Conservation (phyloP, 2,113 vertebrate genomes). For the Hepsetus odoe region DNA sequence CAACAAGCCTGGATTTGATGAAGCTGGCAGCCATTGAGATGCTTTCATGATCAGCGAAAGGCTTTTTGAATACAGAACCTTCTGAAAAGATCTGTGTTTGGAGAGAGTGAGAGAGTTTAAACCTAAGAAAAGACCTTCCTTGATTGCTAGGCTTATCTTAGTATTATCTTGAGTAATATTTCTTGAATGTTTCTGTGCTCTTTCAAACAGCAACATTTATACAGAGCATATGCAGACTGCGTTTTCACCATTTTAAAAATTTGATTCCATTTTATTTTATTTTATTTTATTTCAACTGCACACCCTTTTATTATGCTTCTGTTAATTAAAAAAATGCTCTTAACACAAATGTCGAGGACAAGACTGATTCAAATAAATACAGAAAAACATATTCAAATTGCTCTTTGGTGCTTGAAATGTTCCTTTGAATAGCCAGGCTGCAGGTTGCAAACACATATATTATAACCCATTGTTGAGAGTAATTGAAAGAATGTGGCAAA, state of each 20-base stretch:
- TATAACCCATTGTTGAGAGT: neutral
- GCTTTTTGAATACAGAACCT: constrained; percentile 65
- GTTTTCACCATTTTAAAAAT: neutral
- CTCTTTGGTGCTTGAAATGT: neutral
- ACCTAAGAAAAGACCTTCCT: neutral
- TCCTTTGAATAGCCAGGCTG: neutral
- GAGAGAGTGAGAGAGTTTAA: neutral
- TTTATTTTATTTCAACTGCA: neutral
- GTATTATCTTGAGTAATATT: neutral
- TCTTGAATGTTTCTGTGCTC: neutral
- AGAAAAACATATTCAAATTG: neutral
- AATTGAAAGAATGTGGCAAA: neutral
- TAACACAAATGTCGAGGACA: neutral
- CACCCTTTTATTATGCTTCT: neutral
- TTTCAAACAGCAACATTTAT: neutral
- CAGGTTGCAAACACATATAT: neutral
- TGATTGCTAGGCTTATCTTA: neutral
- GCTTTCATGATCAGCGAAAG: constrained; percentile 67
- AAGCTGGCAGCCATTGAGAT: constrained; percentile 72
- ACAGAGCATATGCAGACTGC: neutral
- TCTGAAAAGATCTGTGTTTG: constrained; percentile 76
- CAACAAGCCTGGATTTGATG: constrained; percentile 75
- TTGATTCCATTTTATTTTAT: neutral
- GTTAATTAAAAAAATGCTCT: neutral
- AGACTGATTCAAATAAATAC: neutral